phyloP scores from a whole-genome alignment of 2,113 vertebrate genomes.

The Pituophis catenifer region DNA sequence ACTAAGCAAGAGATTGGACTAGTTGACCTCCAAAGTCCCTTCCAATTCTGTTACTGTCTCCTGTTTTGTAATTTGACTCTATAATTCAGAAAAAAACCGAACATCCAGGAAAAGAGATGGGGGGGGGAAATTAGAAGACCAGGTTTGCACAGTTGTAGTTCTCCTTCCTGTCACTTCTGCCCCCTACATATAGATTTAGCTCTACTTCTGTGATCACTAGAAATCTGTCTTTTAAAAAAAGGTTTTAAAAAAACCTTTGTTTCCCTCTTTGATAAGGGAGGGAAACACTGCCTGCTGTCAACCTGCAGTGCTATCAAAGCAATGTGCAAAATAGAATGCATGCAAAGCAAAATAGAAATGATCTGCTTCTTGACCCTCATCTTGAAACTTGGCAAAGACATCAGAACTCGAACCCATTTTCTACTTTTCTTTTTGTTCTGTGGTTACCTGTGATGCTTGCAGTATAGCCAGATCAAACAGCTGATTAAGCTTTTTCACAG shows the following conservation, averaged over 20 bases:
- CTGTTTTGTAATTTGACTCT: neutral
- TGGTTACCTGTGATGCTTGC: slow-evolving; percentile 23
- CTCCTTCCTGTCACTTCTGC: neutral
- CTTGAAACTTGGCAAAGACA: slow-evolving; percentile 38
- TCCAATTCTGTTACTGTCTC: neutral
- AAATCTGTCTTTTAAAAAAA: neutral
- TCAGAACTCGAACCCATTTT: slow-evolving; percentile 23
- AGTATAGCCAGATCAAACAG: slow-evolving; percentile 31
- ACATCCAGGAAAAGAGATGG: neutral
- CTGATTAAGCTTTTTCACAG: slow-evolving; percentile 45
- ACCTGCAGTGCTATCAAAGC: slow-evolving; percentile 9
- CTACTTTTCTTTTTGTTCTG: slow-evolving; percentile 23
- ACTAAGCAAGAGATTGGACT: neutral
- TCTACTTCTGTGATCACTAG: neutral
- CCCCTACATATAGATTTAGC: neutral
- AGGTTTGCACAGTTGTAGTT: neutral
- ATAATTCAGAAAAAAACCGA: neutral
- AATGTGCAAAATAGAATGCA: neutral
- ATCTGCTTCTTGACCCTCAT: neutral
- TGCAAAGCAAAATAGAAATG: neutral
- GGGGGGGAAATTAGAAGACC: neutral
- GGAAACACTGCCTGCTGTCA: neutral
- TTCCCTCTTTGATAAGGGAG: neutral
- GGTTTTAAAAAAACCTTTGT: neutral
- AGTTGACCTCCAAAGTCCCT: neutral